These are phyloP conservation scores for Pteria penguin DNA, from an alignment of 2,888 invertebrate genomes.

Conservation along the genomic window DNA sequence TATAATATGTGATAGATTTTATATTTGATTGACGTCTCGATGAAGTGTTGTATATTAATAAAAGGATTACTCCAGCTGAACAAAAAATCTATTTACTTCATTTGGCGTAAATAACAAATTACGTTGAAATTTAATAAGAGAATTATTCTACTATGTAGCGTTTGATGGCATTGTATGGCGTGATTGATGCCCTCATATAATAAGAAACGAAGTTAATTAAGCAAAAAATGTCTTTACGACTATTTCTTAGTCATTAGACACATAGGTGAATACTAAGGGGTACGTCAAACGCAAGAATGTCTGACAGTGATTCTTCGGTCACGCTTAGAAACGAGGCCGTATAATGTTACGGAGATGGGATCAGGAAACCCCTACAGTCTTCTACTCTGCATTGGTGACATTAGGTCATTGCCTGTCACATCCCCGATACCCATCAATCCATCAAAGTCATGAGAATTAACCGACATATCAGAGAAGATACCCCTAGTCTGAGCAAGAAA, in stretches of 20 bases:
- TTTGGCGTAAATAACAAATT: background rate
- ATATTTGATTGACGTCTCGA: slow-evolving; percentile 6
- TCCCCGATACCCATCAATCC: too few species aligned
- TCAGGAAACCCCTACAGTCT: background rate
- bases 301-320: background rate
- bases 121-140: background rate
- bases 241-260: background rate
- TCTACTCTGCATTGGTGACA: background rate
- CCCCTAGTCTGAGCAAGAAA: too few species aligned
- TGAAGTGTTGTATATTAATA: background rate
- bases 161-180: background rate
- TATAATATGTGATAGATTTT: background rate
- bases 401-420: background rate
- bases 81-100: background rate
- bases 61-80: background rate
- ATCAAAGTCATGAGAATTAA: too few species aligned
- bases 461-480: too few species aligned
- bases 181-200: background rate
- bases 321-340: background rate
- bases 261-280: background rate
- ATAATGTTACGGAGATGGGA: background rate
- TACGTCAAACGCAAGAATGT: too few species aligned
- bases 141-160: background rate
- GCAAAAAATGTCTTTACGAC: slow-evolving; percentile 5
- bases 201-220: slow-evolving; percentile 11